Conservation (phyloP, 2,113 vertebrate genomes). For the Mus spicilegus region DNA sequence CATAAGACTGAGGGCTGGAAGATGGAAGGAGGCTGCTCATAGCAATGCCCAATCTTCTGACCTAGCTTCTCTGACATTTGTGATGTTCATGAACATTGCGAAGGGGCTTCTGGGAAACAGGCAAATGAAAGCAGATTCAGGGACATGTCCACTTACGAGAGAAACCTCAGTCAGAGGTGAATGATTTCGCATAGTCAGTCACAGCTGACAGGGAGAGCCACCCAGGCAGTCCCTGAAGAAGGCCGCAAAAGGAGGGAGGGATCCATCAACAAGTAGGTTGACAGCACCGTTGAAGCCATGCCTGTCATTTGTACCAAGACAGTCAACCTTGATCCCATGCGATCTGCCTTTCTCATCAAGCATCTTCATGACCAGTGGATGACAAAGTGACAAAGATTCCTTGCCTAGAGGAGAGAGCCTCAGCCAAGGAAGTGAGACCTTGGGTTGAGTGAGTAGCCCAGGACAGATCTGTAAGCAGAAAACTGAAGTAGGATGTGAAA, state of each 20-base stretch:
- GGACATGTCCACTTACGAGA: neutral
- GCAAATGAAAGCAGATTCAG: neutral
- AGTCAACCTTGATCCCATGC: neutral
- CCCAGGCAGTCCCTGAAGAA: no score
- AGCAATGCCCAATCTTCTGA: neutral
- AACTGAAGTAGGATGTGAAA: neutral
- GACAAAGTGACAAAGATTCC: neutral
- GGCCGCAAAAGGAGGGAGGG: neutral
- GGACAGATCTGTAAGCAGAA: neutral
- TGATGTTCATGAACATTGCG: rapidly evolving
- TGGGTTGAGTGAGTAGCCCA: neutral
- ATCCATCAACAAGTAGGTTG: neutral
- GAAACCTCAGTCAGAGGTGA: neutral
- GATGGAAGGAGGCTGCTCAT: neutral
- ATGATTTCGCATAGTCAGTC: neutral
- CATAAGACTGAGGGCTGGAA: neutral
- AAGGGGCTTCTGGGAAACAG: neutral
- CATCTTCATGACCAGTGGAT: neutral
- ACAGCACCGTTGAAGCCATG: neutral
- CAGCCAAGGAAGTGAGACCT: neutral
- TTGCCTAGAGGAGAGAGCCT: neutral
- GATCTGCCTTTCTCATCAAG: neutral
- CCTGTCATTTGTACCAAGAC: neutral
- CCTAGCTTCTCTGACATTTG: neutral
- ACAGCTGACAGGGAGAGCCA: neutral